phyloP scores from a whole-genome alignment of 2,888 invertebrate species.

The Mythimna pallens region DNA sequence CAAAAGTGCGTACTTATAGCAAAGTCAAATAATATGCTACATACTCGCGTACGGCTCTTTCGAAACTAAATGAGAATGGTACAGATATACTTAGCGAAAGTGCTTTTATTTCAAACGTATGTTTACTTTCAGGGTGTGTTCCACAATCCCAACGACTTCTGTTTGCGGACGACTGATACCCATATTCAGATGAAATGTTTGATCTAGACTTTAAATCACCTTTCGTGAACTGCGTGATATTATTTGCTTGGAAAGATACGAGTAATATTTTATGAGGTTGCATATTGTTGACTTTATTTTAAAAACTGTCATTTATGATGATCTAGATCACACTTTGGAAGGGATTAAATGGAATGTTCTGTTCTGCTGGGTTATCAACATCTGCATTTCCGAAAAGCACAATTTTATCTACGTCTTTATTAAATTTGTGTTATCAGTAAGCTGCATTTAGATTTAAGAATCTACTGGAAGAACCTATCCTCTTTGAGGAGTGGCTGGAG shows the following conservation, averaged over 20 bases:
- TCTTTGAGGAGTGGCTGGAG: too few species aligned
- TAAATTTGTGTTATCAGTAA: neutral
- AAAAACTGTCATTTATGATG: neutral
- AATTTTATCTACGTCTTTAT: neutral
- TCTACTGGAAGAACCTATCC: too few species aligned
- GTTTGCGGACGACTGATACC: constrained; percentile 10
- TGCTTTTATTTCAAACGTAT: constrained; percentile 28
- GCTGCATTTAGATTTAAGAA: too few species aligned
- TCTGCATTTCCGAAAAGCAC: neutral
- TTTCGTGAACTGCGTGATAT: constrained; percentile 7
- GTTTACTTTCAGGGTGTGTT: constrained; percentile 28
- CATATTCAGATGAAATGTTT: constrained; percentile 14
- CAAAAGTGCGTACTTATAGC: neutral
- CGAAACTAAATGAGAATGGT: constrained; percentile 6
- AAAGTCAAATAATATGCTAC: constrained; percentile 17
- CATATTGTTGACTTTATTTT: constrained; percentile 20
- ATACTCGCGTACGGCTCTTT: constrained; percentile 11
- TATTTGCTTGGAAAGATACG: neutral
- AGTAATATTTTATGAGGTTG: constrained; percentile 14
- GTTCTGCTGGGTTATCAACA: neutral
- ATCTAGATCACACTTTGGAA: neutral
- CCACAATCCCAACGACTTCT: constrained; percentile 4
- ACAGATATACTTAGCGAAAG: constrained; percentile 4
- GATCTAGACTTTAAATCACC: constrained; percentile 6
- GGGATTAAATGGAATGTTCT: neutral